These are phyloP conservation scores for Ardeotis arabs DNA, from an alignment of 2,113 vertebrate species.

Conservation along the genomic window DNA sequence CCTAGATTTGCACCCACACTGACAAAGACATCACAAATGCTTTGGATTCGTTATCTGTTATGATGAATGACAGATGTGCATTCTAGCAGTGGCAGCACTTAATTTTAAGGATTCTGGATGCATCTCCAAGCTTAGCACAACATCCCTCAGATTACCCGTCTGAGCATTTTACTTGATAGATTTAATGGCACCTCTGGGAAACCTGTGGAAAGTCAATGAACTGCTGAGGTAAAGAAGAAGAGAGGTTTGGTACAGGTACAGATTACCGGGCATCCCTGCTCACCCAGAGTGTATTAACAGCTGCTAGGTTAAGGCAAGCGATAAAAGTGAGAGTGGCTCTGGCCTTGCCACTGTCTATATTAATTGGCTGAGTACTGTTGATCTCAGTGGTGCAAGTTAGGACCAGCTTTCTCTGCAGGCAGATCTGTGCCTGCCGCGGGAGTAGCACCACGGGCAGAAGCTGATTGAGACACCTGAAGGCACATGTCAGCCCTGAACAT, in stretches of 20 bases:
- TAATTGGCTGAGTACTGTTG: not conserved
- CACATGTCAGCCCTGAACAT: not conserved
- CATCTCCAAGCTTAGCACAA: not conserved
- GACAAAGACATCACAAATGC: not conserved
- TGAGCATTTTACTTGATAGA: not conserved
- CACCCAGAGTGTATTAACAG: no score
- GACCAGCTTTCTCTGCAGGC: not conserved
- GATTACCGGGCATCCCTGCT: not conserved
- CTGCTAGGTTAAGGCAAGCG: not conserved
- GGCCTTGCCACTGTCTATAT: not conserved
- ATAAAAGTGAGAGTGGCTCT: not conserved
- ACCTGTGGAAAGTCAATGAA: not conserved
- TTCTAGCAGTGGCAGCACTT: not conserved
- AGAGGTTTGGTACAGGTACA: not conserved
- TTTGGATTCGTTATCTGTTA: not conserved
- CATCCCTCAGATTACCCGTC: not conserved
- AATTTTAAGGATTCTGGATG: not conserved
- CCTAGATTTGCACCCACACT: not conserved
- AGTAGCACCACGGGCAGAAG: not conserved
- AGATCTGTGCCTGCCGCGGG: accelerated
- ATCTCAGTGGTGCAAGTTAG: not conserved
- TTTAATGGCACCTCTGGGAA: not conserved
- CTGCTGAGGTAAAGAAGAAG: not conserved
- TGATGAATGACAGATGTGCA: not conserved
- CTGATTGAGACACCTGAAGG: not conserved